phyloP scores from a whole-genome alignment of 2,113 vertebrate species.

The Rhizomys pruinosus region DNA sequence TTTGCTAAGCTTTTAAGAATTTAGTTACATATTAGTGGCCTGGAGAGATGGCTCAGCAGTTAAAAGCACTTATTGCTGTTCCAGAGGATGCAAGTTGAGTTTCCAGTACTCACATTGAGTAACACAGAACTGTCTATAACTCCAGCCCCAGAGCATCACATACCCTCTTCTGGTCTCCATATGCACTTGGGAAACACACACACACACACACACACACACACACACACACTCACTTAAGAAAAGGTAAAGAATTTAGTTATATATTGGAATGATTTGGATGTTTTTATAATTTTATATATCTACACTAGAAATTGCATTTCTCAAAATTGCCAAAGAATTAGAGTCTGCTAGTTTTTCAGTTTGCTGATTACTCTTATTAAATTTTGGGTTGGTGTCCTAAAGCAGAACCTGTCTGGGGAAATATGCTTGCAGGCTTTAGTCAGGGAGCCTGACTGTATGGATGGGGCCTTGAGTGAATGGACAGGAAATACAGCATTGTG shows the following conservation, averaged over 20 bases:
- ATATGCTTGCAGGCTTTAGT: not conserved
- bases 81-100: not conserved
- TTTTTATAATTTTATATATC: constrained; percentile 43
- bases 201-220: not conserved
- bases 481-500: not conserved
- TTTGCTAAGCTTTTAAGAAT: constrained; percentile 34
- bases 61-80: not conserved
- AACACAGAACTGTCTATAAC: not conserved
- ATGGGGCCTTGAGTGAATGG: not conserved
- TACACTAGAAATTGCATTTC: constrained; percentile 41
- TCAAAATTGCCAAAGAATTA: constrained; percentile 37
- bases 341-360: constrained; percentile 25
- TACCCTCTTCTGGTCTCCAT: not conserved
- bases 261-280: constrained; percentile 41
- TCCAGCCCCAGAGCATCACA: not conserved
- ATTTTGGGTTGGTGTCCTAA: not conserved
- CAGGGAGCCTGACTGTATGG: not conserved
- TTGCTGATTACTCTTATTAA: constrained; percentile 18
- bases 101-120: not conserved
- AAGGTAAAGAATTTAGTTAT: not conserved
- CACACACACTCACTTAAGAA: not conserved
- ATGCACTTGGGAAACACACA: not conserved
- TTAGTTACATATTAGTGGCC: not conserved
- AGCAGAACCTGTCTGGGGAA: not conserved
- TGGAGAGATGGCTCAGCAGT: not conserved